Evolutionary conservation across 2,888 invertebrate genomes (phyloP).

Genomic region (Arge pagana): DNA sequence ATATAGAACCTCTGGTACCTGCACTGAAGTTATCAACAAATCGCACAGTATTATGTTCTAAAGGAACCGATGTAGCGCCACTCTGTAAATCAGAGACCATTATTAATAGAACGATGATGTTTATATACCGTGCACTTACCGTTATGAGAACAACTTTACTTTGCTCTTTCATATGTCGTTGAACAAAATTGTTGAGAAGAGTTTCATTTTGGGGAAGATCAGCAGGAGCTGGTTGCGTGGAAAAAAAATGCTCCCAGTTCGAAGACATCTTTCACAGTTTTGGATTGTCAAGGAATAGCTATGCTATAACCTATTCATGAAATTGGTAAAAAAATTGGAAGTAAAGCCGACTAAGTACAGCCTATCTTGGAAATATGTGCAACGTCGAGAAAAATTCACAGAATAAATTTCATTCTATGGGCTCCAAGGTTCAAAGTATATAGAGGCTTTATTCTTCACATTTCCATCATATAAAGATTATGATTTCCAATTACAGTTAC

Average conservation of each 20-base stretch:
- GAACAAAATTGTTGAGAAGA: constrained; percentile 75
- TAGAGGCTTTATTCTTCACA: too few species aligned
- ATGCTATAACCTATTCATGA: too few species aligned
- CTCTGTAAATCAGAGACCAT: constrained; percentile 67
- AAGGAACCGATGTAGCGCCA: constrained; percentile 94
- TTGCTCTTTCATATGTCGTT: constrained; percentile 69
- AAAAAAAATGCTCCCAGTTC: constrained; percentile 86
- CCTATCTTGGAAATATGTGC: too few species aligned
- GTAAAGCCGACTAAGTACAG: too few species aligned
- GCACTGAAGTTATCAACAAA: constrained; percentile 99
- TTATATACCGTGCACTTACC: constrained; percentile 59
- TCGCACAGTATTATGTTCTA: constrained; percentile 96
- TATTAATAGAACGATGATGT: too few species aligned
- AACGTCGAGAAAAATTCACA: too few species aligned
- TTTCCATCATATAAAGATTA: too few species aligned
- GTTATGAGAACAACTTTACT: constrained; percentile 79
- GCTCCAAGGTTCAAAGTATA: too few species aligned
- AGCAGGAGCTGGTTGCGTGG: constrained; percentile 75
- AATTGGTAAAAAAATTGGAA: too few species aligned
- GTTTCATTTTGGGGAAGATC: constrained; percentile 77
- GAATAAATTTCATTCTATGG: too few species aligned
- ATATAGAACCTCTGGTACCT: constrained; percentile 92
- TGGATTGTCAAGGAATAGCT: too few species aligned
- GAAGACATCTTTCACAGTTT: constrained; percentile 55
- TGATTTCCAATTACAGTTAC: too few species aligned